Conservation (phyloP, 64 coral and sea anemone genomes). For the Montipora sp. region DNA sequence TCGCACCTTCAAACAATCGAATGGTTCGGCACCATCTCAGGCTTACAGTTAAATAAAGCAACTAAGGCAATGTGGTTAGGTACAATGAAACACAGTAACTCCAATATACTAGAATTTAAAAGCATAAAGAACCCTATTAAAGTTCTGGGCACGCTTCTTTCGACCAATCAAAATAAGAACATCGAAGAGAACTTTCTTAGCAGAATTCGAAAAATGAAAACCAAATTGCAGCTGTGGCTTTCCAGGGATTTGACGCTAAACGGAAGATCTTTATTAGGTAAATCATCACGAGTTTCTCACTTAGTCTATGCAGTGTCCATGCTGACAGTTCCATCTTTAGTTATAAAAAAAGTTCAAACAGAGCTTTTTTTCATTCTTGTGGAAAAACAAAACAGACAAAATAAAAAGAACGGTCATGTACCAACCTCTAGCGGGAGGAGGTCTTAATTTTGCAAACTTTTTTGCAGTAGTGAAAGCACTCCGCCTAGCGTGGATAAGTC, state of each 20-base stretch:
- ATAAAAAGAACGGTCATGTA: too few relatives aligned
- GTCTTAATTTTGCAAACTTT: too few relatives aligned
- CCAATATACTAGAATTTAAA: not conserved
- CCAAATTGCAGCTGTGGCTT: slow-evolving; percentile 11
- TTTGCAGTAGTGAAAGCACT: too few relatives aligned
- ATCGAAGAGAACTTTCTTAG: not conserved
- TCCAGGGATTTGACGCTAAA: not conserved
- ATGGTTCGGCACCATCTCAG: not conserved
- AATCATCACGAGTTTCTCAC: not conserved
- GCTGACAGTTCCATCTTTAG: not conserved
- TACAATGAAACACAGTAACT: not conserved
- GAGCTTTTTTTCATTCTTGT: too few relatives aligned
- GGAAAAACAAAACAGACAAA: too few relatives aligned
- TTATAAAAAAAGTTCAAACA: too few relatives aligned
- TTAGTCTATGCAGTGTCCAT: not conserved
- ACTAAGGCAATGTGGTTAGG: not conserved
- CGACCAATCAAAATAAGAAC: not conserved
- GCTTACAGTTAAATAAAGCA: not conserved
- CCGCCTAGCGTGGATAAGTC: too few relatives aligned
- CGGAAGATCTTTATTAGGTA: slow-evolving; percentile 1
- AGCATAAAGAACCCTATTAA: not conserved
- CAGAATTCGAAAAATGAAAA: not conserved
- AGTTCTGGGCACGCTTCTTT: not conserved
- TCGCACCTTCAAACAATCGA: not conserved
- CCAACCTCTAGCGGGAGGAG: too few relatives aligned